A percentile compares a stretch with the other conserved stretches of the same genome.
Conservation (phyloP, 1,140 invertebrate genomes). For the Dendroctonus valens region DNA sequence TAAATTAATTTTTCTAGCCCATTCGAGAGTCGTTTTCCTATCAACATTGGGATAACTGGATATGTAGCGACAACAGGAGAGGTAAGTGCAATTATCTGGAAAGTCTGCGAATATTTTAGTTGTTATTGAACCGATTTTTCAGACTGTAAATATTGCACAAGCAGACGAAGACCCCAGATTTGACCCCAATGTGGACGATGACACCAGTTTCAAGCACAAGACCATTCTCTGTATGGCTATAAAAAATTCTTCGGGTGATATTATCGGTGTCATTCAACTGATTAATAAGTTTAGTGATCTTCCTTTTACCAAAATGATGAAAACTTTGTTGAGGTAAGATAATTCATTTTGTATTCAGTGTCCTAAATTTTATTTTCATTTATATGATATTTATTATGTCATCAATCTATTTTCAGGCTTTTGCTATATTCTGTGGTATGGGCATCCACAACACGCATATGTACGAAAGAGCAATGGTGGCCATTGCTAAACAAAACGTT, state of each 20-base stretch:
- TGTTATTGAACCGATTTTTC: slow-evolving; percentile 17
- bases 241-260: slow-evolving; percentile 82
- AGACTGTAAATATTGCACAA: slow-evolving; percentile 86
- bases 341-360: background rate
- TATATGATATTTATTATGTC: background rate
- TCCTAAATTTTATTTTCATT: background rate
- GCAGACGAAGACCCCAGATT: slow-evolving; percentile 91
- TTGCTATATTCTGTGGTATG: slow-evolving; percentile 97
- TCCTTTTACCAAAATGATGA: slow-evolving; percentile 89
- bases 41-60: slow-evolving; percentile 94
- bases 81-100: slow-evolving; percentile 57
- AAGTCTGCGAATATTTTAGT: background rate
- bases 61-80: slow-evolving; percentile 95
- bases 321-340: slow-evolving; percentile 75
- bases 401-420: slow-evolving; percentile 58
- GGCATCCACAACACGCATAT: slow-evolving; percentile 96
- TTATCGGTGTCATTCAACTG: slow-evolving; percentile 91
- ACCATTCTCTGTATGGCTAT: slow-evolving; percentile 92
- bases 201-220: slow-evolving; percentile 74
- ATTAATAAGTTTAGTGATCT: slow-evolving; percentile 91
- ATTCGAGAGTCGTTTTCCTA: slow-evolving; percentile 91
- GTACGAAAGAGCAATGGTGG: slow-evolving; percentile 91
- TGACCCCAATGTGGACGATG: slow-evolving; percentile 81
- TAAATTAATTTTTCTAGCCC: slow-evolving; percentile 60
- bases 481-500: slow-evolving; percentile 93